phyloP scores from a whole-genome alignment of 2,888 invertebrate species.

The Lysandra coridon region DNA sequence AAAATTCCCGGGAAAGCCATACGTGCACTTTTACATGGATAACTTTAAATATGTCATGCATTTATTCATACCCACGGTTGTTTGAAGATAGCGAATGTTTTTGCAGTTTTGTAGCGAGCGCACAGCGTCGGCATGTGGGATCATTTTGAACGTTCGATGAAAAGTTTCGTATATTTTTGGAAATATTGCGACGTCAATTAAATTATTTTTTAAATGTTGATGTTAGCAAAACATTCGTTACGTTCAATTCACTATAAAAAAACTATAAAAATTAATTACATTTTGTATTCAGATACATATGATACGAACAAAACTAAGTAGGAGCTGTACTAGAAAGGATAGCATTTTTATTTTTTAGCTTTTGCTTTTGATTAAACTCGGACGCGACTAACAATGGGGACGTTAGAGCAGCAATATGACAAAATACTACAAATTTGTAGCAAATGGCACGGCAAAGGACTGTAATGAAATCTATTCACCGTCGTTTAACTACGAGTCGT shows the following conservation, averaged over 20 bases:
- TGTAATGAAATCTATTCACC: neutral
- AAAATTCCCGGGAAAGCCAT: slow-evolving; percentile 1
- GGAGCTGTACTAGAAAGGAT: too few species aligned
- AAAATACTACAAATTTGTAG: neutral
- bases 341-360: too few species aligned
- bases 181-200: neutral
- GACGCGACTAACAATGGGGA: neutral
- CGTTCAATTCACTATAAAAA: neutral
- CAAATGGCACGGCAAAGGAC: neutral
- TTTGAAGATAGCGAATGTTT: slow-evolving; percentile 7
- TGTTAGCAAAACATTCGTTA: neutral
- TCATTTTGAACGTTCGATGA: neutral
- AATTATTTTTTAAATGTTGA: neutral
- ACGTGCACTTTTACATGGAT: neutral
- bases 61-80: slow-evolving; percentile 6
- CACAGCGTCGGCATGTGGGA: neutral
- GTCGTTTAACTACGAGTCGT: neutral
- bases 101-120: neutral
- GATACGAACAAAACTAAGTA: too few species aligned
- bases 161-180: neutral
- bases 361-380: too few species aligned
- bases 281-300: too few species aligned
- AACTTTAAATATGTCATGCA: slow-evolving; percentile 8
- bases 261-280: too few species aligned
- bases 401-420: neutral